Evolutionary conservation across 2,797 vertebrate species (phyloP), one percentile per base, ranked within the genome.

Genomic region (Tinamus major): DNA sequence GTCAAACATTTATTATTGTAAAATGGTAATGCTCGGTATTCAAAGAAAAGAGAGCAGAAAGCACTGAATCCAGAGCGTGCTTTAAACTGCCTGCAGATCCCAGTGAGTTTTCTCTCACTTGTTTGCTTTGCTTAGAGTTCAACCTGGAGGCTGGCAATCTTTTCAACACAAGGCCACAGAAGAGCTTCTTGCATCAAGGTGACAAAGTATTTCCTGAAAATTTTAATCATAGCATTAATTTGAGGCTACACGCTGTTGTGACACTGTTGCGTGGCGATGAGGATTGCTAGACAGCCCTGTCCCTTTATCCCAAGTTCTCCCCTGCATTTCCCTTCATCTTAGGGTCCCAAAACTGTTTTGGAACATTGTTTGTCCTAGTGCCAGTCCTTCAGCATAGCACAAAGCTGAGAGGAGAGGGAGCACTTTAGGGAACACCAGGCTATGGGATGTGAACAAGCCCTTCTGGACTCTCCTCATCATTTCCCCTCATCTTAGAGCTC

Each of bases 1-100:
- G 93, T 95, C 77, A 96, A 72, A 84, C 85, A 97, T 97, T 94
- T 95, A 87, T 96, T 92, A 90, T 92, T 19, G 11, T 68, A 74
- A n/a, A 95, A 61, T 8, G 53, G 63, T 67, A 90, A 83, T 35
- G 77, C 49, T 87, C 41, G 67, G 42, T 33, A 82, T 89, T 7
- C 3, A 35, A 62, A 58, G 31, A 24, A 69, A 74, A 46, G 17
- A 15, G 68, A 87, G 33, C 8, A 62, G 41, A 46, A 61, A 78
- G 17, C 6, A 48, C 49, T 53, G 68, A 74, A 81, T 27, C 53
- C 51, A 82, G 65, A 49, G 13, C 58, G 67, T 0, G 0, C 4
- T 75, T 83, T 48, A 35, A 74, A 65, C 23, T 8, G 17, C 27
- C 39, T 64, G 56, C 26, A 62, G 44, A 42, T 61, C 46, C 64